Base-by-base conservation (phyloP, 2,113 vertebrate genomes). In the Tachysurus vachellii region DNA sequence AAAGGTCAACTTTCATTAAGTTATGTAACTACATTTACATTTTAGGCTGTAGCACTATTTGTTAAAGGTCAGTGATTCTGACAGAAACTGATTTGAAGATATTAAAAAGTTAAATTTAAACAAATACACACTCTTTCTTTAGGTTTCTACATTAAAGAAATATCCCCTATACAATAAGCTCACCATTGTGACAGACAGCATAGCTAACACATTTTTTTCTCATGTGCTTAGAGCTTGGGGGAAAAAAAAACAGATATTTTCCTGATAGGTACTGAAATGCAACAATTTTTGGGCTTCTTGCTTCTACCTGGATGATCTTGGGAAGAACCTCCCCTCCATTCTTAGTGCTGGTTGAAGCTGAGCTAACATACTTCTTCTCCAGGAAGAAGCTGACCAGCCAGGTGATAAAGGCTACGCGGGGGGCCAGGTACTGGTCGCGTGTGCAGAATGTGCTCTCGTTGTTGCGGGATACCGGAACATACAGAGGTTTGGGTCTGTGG, bases 361-460 rank as follows among this genome's bases (percentile, higher is more conserved):
- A 93, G 93, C 95, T 95, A 91, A 97, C 92, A 62, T 97, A 99
- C 92, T 99, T 99, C 94, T 99, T 98, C 94, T 99, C 98, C 92
- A 99, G 96, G 96, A 99, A 99, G 95, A 99, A 99, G 88, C 97
- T 98, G 92, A 99, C 97, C 50, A 99, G 95, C 98, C 98, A 99
- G 90, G 97, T 98, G 95, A 99, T 99, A 91, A 99, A 99, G 92
- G 96, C 95, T 90, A 99, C 98, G 31, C 97, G 96, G 88, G 98
- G 97, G 88, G 97, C 96, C 95, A 99, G 96, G 89, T 97, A 98
- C 42, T 98, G 98, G 90, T 99, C 97, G 91, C 97, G 96, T 19
- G 98, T 97, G 94, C 97, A 97, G 88, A 97, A 99, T 89, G 96
- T 94, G 89, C 94, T 98, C 92, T 99, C 97, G 83, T 95, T 98